Conservation (phyloP, 2,888 invertebrate genomes). For the Orchestes rusci region DNA sequence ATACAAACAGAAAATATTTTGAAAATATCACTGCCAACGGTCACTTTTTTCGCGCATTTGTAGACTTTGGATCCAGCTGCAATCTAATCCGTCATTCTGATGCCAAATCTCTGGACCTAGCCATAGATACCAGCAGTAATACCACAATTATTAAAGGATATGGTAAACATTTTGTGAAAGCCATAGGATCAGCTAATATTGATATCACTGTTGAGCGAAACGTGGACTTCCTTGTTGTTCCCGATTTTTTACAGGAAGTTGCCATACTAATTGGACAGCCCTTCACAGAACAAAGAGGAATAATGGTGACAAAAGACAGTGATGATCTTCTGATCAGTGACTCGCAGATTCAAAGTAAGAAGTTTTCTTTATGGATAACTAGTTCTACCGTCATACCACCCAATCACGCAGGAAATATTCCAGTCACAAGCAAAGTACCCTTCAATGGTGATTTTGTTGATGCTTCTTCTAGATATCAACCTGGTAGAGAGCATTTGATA, state of each 20-base stretch:
- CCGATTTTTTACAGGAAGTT: conserved; percentile 10
- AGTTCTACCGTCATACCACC: background rate
- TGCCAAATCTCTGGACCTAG: background rate
- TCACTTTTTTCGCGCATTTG: background rate
- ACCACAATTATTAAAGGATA: conserved; percentile 5
- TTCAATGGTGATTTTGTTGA: conserved; percentile 10
- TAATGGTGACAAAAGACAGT: conserved; percentile 7
- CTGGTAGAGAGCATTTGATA: conserved; percentile 9
- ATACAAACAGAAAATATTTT: background rate
- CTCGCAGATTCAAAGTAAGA: background rate
- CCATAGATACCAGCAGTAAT: background rate
- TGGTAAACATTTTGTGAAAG: background rate
- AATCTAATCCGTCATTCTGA: background rate
- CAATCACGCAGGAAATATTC: conserved; percentile 1
- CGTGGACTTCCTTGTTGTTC: conserved; percentile 8
- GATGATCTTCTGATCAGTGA: background rate
- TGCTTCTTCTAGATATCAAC: conserved; percentile 5
- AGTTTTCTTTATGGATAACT: background rate
- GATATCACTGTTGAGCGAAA: conserved; percentile 6
- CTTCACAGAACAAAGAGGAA: conserved; percentile 13
- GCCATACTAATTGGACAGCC: conserved; percentile 15
- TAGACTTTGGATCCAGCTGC: conserved; percentile 7
- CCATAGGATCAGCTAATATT: background rate
- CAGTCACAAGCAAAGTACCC: conserved; percentile 3
- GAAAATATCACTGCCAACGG: background rate